Evolutionary conservation across 2,113 vertebrate genomes (phyloP).

Genomic region (Vidua chalybeata): DNA sequence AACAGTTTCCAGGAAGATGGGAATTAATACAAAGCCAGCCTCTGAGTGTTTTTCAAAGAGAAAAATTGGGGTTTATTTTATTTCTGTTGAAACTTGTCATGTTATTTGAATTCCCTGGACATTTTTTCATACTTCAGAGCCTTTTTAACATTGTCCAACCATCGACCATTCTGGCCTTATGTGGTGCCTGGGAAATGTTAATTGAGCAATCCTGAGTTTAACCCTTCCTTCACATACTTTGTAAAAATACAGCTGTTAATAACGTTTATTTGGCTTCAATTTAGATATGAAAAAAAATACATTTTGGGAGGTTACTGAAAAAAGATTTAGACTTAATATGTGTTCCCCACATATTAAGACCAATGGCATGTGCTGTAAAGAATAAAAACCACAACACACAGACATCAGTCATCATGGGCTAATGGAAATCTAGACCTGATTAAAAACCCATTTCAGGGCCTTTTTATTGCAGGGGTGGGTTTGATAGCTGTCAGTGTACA

Average conservation of each 20-base stretch:
- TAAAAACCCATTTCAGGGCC: slow-evolving; percentile 72
- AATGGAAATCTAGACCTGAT: slow-evolving; percentile 71
- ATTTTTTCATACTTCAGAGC: not conserved
- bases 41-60: slow-evolving; percentile 10
- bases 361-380: slow-evolving; percentile 61
- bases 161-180: not conserved
- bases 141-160: not conserved
- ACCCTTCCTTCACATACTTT: slow-evolving; percentile 20
- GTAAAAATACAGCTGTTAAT: slow-evolving; percentile 61
- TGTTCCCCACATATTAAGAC: slow-evolving; percentile 61
- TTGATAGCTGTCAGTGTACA: slow-evolving; percentile 77
- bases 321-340: slow-evolving; percentile 56
- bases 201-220: slow-evolving; percentile 16
- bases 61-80: slow-evolving; percentile 1
- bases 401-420: slow-evolving; percentile 57
- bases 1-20: slow-evolving; percentile 38
- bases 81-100: not conserved
- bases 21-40: not conserved
- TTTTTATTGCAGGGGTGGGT: slow-evolving; percentile 72
- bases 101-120: not conserved
- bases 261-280: slow-evolving; percentile 59
- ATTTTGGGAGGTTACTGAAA: slow-evolving; percentile 47
- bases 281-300: slow-evolving; percentile 62
- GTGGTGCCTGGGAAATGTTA: slow-evolving; percentile 30
- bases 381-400: slow-evolving; percentile 68